phyloP scores from a whole-genome alignment of 2,888 invertebrate species.

The Agelastica alni region DNA sequence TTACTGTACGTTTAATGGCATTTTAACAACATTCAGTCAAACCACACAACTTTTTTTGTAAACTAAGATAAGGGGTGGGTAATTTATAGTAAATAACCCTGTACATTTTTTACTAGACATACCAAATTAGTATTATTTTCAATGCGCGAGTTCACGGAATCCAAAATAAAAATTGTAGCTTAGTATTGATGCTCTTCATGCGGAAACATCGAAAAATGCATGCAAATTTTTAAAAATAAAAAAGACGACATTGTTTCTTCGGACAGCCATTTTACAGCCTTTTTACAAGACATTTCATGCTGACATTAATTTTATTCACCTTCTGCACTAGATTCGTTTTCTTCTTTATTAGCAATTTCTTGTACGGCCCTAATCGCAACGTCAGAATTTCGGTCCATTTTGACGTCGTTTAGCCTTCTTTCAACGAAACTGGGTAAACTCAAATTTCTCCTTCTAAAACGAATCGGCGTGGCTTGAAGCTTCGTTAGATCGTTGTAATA shows the following conservation, averaged over 20 bases:
- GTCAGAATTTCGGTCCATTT: conserved; percentile 25
- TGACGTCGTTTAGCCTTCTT: conserved; percentile 39
- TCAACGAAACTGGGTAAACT: conserved; percentile 56
- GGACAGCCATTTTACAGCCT: conserved; percentile 31
- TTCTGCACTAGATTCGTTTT: conserved; percentile 20
- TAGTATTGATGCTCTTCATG: conserved; percentile 29
- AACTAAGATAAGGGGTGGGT: too few relatives aligned
- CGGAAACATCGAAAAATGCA: conserved; percentile 32
- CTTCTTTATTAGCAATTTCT: conserved; percentile 19
- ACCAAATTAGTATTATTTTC: too few relatives aligned
- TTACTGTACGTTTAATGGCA: too few relatives aligned
- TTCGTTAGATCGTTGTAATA: conserved; percentile 58
- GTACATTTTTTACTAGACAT: too few relatives aligned
- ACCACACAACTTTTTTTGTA: too few relatives aligned
- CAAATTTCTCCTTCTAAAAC: conserved; percentile 65
- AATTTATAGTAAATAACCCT: too few relatives aligned
- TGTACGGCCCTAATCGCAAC: conserved; percentile 6
- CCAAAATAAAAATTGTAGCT: conserved; percentile 12
- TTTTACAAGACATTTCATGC: conserved; percentile 32
- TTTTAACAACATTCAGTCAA: too few relatives aligned
- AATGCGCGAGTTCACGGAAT: conserved; percentile 1
- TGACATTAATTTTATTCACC: conserved; percentile 34
- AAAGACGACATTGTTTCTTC: conserved; percentile 21
- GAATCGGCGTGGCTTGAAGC: conserved; percentile 60
- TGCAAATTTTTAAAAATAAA: too few relatives aligned